Percentiles rank a stretch among this genome's conserved stretches.
Conservation (phyloP, 1,140 invertebrate genomes). For the Cydia splendana region DNA sequence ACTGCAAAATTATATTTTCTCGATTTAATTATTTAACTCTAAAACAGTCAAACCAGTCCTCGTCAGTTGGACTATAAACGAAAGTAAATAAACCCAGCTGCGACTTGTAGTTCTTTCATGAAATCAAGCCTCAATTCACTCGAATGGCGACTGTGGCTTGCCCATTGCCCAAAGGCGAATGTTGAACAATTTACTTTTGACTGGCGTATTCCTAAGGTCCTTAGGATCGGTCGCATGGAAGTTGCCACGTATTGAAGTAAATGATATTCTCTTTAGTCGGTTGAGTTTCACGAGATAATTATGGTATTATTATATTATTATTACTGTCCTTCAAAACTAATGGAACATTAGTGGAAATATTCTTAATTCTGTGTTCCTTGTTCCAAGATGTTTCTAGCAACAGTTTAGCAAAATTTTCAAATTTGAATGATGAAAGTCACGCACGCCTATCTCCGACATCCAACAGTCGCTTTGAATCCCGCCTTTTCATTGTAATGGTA, state of each 20-base stretch:
- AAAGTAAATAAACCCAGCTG: slow-evolving; percentile 12
- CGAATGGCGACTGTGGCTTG: not conserved
- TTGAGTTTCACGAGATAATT: not conserved
- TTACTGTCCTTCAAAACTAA: no score
- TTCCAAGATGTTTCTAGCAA: no score
- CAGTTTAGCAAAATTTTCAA: no score
- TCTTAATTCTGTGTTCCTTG: no score
- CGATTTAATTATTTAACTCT: not conserved
- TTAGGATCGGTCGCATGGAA: not conserved
- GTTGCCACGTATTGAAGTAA: not conserved
- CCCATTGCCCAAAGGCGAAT: not conserved
- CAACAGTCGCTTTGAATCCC: not conserved
- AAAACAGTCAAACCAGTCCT: not conserved
- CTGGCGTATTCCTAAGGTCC: not conserved
- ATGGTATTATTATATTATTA: no score
- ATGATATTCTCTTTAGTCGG: not conserved
- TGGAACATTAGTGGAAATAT: no score
- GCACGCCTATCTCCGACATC: not conserved
- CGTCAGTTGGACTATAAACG: not conserved
- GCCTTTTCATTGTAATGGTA: not conserved
- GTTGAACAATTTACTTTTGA: not conserved
- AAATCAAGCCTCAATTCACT: slow-evolving; percentile 10
- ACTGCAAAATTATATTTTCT: not conserved
- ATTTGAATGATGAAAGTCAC: no score
- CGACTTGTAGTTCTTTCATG: slow-evolving; percentile 5